Evolutionary conservation across 2,797 vertebrate species (phyloP), one percentile per base, ranked within the genome.

Genomic region (Odontamblyopus rebecca): DNA sequence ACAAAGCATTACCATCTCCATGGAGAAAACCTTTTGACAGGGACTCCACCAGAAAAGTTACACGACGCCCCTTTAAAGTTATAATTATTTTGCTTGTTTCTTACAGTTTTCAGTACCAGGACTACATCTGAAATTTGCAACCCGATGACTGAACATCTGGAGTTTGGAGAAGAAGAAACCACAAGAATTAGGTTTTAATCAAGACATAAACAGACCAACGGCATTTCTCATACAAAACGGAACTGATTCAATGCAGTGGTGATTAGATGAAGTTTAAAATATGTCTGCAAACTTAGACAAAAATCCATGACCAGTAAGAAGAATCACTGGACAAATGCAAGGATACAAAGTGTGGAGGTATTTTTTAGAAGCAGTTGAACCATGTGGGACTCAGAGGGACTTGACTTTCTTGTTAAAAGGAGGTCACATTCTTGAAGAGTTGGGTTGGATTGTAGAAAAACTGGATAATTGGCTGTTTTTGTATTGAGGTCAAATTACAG

Each of bases 321-420:
- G 23, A 23, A 23, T 23, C 23, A 23, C 23, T 23, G 23, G 23
- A 23, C 23, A 23, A 72, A 29, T 54, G 19, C 8, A 23, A 2
- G 54, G n/a, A 54, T 26, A 12, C 80, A 38, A 60, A 75, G 81
- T 83, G 82, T 89, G 89, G 81, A 82, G 75, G 81, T 79, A 82
- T 48, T 48, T 86, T 89, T 89, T 80, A 59, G 65, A 68, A 70
- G 66, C 48, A 68, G 67, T 13, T 48, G 44, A 48, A 15, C 44
- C 15, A 48, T 83, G 50, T 7, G 19, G 50, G 16, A 72, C 48
- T 48, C 19, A 50, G 8, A 44, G 16, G 27, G 15, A 66, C n/a
- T 71, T 74, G n/a, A 67, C 59, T 64, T 18, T 51, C 1, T 78
- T 68, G 62, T 64, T 50, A 54, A 56, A 35, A 72, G 12, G 1